Evolutionary conservation across 1,140 invertebrate species (phyloP), one percentile per base, ranked within the genome.

Genomic region (Lordiphosa collinella): DNA sequence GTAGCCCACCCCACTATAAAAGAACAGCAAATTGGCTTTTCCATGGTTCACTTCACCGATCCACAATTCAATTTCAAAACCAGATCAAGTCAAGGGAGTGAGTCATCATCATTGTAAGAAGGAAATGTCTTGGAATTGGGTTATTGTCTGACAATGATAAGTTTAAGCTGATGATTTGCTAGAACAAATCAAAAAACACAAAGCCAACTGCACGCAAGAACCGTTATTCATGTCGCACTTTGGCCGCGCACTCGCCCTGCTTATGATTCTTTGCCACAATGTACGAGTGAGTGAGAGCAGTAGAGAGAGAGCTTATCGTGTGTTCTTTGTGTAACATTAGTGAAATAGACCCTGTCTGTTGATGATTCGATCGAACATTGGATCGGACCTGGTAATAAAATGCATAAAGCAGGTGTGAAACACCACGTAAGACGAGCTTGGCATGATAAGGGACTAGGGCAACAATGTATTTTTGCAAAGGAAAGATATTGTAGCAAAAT

Each of bases 191-290:
- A 34, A 57, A 43, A 34, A 10, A 16, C 18, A 29, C 35, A 35
- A 41, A 29, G 22, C 13, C 13, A 29, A 43, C 34, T n/a, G 37
- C 48, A 52, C 48, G 34, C n/a, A 36, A 55, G 41, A 64, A 46
- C 35, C 49, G 52, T 78, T 80, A 79, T 64, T 73, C 68, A 79
- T 44, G 31, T 48, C 66, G 69, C 56, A 73, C 69, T 79, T 79
- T 80, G 64, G 44, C 37, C 57, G 10, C 50, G 32, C 32, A 34
- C 29, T 16, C 46, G 12, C 36, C 16, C 29, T 6, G 4, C 14
- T 48, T 37, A 31, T 67, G 43, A 57, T 38, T 52, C 18, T 38
- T 14, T 4, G n/a, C 18, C 10, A 25, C 10, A 11, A 12, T 14
- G 36, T 4, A 9, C 6, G 12, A 37, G 9, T 13, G 11, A 44